Conservation (phyloP, 1,140 invertebrate species). For the Cephus cinctus region DNA sequence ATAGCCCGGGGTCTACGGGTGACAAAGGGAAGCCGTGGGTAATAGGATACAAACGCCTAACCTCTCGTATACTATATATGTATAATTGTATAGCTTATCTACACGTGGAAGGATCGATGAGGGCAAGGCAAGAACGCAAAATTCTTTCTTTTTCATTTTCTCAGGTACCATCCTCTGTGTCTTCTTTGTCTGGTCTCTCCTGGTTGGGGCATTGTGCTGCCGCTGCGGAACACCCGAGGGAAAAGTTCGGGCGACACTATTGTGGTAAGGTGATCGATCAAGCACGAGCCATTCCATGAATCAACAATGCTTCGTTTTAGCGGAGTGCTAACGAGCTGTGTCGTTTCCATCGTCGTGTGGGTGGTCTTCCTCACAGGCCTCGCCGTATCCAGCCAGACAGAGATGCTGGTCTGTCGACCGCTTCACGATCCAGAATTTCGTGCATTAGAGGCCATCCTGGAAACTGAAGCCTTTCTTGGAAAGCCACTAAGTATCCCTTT, state of each 20-base stretch:
- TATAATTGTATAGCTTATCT: no score
- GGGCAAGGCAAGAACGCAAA: no score
- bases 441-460: slow-evolving; percentile 41
- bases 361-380: slow-evolving; percentile 34
- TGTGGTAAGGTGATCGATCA: slow-evolving; percentile 43
- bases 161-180: slow-evolving; percentile 48
- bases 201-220: slow-evolving; percentile 56
- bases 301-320: slow-evolving; percentile 23
- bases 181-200: slow-evolving; percentile 52
- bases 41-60: no score
- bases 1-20: no score
- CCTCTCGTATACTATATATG: no score
- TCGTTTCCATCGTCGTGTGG: slow-evolving; percentile 47
- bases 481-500: slow-evolving; percentile 36
- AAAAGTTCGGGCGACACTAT: slow-evolving; percentile 58
- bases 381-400: slow-evolving; percentile 40
- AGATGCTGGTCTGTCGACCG: slow-evolving; percentile 46
- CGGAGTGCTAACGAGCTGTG: slow-evolving; percentile 35
- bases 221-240: slow-evolving; percentile 57
- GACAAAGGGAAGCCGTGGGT: no score
- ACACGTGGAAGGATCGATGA: no score
- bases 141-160: slow-evolving; percentile 18
- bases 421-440: slow-evolving; percentile 46
- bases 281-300: neutral
- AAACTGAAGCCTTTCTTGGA: slow-evolving; percentile 42